Evolutionary conservation across 53 echinoderm and acorn worm genomes (phyloP), one percentile per base, ranked within the genome.

Genomic region (Astropecten irregularis): DNA sequence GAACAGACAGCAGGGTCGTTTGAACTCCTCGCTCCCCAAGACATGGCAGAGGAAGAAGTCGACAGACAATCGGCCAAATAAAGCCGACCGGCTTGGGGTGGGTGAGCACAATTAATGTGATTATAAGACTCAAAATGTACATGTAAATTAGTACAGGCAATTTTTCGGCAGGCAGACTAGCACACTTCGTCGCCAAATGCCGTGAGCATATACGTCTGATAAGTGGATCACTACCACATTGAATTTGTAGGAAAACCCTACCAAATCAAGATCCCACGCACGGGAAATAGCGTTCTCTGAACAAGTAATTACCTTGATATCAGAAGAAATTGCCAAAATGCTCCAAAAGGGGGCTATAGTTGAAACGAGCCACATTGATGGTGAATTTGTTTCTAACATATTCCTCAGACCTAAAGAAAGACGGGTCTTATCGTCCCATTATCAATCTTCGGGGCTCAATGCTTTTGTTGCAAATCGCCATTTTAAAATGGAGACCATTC

Each of bases 381-480:
- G 70, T 20, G 54, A 67, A 34, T 81, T 60, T 30, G 0, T 90
- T 1, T 90, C 90, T 0, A 85, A 77, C 26, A 51, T 90, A 10
- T 85, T 85, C 26, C 46, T 69, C 20, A 26, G 85, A 58, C 79
- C 77, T 0, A 85, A 90, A 37, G n/a, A 90, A 86, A 31, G 66
- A 90, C 67, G 85, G 84, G 2, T 58, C 81, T 40, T 49, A 27
- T 27, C 51, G 40, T 21, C 28, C 40, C 16, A 66, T 66, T 1
- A 66, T 66, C 2, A 66, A 66, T 23, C 38, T 66, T 2, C 28
- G 31, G 15, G 66, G 40, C 66, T 66, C 40, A 67, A 67, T 67
- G 67, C 67, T 20, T 67, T 37, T 25, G 67, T 67, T 37, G 67
- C 39, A 38, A 15, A 67, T 9, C 21, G 38, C 40, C 67, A 67